Conservation (phyloP, 2,888 invertebrate genomes). For the Griposia aprilina region DNA sequence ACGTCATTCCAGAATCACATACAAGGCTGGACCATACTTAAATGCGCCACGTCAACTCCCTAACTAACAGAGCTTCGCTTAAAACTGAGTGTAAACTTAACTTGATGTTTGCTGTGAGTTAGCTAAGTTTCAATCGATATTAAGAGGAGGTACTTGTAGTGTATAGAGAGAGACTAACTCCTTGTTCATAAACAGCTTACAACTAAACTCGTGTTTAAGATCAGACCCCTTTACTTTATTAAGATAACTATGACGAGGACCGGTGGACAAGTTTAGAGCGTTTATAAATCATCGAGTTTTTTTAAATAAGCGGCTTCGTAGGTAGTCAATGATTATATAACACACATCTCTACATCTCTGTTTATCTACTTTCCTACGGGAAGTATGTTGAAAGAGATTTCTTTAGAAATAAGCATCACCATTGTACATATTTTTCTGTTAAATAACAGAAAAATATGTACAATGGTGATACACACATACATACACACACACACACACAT, state of each 20-base stretch:
- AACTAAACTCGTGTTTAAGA: not conserved
- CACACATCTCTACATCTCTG: not conserved
- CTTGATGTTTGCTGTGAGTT: slow-evolving; percentile 9
- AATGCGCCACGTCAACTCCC: not conserved
- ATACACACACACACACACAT: no score
- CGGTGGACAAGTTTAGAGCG: not conserved
- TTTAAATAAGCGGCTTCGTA: not conserved
- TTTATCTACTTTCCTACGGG: not conserved
- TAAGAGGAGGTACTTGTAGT: slow-evolving; percentile 8
- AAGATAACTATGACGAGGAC: not conserved
- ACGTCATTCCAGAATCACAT: not conserved
- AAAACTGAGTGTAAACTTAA: slow-evolving; percentile 2
- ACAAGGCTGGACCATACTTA: not conserved
- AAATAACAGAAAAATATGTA: no score
- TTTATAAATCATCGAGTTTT: not conserved
- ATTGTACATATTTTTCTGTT: not conserved
- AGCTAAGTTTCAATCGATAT: slow-evolving; percentile 27
- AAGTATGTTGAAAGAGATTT: not conserved
- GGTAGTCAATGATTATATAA: not conserved
- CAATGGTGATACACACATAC: no score
- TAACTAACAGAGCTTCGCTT: slow-evolving; percentile 6
- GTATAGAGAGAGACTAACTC: not conserved
- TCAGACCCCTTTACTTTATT: not conserved
- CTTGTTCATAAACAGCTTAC: slow-evolving; percentile 9
- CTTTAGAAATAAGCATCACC: not conserved